Evolutionary conservation across 2,113 vertebrate species (phyloP).

Genomic region (Arizona elegans): DNA sequence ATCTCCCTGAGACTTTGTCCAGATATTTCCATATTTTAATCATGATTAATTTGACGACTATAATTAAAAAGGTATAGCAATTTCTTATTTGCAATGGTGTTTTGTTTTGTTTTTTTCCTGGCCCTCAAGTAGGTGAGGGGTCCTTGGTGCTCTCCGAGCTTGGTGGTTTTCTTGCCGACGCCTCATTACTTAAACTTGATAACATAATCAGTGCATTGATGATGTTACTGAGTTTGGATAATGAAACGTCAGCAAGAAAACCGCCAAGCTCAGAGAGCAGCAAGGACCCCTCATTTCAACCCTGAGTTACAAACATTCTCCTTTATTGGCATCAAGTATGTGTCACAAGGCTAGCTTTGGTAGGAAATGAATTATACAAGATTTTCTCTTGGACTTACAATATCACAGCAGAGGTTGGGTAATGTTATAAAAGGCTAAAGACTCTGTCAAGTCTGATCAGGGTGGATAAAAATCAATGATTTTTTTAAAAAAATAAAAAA

Average conservation of each 20-base stretch:
- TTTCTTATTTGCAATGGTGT: neutral
- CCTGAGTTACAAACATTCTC: neutral
- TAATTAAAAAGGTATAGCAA: neutral
- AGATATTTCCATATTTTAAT: neutral
- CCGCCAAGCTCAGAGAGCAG: too few relatives aligned
- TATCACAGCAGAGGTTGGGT: neutral
- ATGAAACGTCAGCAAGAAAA: too few relatives aligned
- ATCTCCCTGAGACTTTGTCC: neutral
- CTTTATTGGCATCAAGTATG: neutral
- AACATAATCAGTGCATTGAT: neutral
- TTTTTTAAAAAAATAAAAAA: too few relatives aligned
- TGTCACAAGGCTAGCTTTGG: neutral
- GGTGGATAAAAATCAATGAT: too few relatives aligned
- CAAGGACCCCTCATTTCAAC: neutral
- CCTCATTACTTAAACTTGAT: neutral
- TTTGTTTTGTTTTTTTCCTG: neutral
- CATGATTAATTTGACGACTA: neutral
- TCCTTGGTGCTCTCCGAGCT: neutral
- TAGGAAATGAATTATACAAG: neutral
- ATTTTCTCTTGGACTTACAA: neutral
- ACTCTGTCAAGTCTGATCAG: neutral
- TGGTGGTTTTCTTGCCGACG: neutral
- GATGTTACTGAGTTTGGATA: neutral
- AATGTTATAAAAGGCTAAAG: neutral
- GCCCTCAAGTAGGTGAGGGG: neutral